phyloP scores from a whole-genome alignment of 2,113 vertebrate genomes.

The Anguilla rostrata region DNA sequence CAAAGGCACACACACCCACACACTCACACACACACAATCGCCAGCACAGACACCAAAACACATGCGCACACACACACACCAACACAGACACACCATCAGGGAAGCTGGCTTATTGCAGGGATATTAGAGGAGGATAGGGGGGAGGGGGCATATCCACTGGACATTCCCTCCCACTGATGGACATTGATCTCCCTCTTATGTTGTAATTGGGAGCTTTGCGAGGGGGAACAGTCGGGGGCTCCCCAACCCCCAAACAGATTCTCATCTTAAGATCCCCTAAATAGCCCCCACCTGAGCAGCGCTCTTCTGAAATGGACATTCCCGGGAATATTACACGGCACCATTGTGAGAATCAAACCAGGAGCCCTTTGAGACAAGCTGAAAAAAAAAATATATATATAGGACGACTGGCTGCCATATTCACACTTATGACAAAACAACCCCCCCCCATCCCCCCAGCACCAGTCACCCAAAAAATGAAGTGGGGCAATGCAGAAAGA shows the following conservation, averaged over 20 bases:
- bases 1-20: slow-evolving; percentile 16
- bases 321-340: background rate
- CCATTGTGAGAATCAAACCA: background rate
- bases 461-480: background rate
- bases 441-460: background rate
- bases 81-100: slow-evolving; percentile 25
- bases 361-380: background rate
- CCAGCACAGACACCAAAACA: slow-evolving; percentile 52
- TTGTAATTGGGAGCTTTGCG: slow-evolving; percentile 44
- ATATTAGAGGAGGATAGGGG: slow-evolving; percentile 16
- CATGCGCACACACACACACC: slow-evolving; percentile 29
- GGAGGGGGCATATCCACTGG: background rate
- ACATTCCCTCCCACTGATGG: slow-evolving; percentile 36
- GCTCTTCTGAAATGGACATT: no score
- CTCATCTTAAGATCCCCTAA: background rate
- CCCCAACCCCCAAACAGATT: slow-evolving; percentile 14
- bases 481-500: background rate
- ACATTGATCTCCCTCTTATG: slow-evolving; percentile 55
- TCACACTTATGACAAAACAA: background rate
- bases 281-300: background rate
- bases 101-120: slow-evolving; percentile 41
- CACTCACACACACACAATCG: slow-evolving; percentile 35
- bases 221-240: background rate
- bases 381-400: background rate
- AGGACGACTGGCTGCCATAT: background rate